Base-by-base conservation (phyloP, 2,888 invertebrate genomes). In the Tipula unca region DNA sequence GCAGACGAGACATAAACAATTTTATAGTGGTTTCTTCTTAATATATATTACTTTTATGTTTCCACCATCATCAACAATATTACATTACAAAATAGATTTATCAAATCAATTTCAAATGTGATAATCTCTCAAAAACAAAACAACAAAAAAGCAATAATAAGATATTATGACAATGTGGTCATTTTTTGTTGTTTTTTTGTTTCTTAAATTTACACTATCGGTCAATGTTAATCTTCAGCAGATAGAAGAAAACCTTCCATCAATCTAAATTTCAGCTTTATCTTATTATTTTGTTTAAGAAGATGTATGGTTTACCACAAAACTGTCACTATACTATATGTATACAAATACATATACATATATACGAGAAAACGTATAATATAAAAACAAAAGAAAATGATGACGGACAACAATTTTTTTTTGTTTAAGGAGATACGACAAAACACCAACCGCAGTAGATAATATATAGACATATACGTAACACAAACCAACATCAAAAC, bases 101-200 rank as follows among this genome's bases (percentile, higher is more conserved):
- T 69, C 69, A 69, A 69, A 69, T 69, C 69, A 69, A 69, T 69
- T 69, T 69, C 69, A 69, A 69, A 69, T 69, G 69, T 69, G 69
- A 69, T 69, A 69, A 69, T 69, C 69, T 69, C 69, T 69, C 69
- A 69, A 25, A 69, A 69, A 69, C 25, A 69, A 69, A 20, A 13
- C 25, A 69, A 69, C 25, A 69, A 69, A 25, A 69, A 69, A 25
- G 17, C 5, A 48, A 69, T 69, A 25, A 69, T 69, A 69, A 69
- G 69, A 69, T 69, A 48, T 17, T 48, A 69, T 69, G 25, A 69
- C 69, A 69, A 69, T 69, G 69, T 69, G 69, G 69, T 69, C 69
- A 69, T 69, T 69, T 69, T 69, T 32, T 32, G 32, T 32, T 32
- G n/a, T n/a, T 32, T 32, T 32, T 48, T 48, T 48, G n/a, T n/a